Percentiles rank a stretch among this genome's conserved stretches.
Evolutionary conservation across 2,888 invertebrate species (phyloP).

Genomic region (Ditylenchus weischeri): DNA sequence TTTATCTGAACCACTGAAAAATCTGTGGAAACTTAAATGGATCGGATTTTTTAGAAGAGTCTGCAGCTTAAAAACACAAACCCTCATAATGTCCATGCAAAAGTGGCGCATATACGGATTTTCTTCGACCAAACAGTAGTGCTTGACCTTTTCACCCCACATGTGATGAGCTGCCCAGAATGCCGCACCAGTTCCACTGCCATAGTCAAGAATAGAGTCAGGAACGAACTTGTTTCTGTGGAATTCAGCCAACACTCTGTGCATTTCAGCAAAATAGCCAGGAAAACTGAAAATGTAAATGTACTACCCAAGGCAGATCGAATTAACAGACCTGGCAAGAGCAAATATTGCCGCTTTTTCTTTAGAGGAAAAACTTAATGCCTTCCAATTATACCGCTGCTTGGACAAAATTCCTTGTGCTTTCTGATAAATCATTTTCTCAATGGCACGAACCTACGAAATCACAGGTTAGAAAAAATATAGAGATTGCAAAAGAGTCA

Average conservation of each 20-base stretch:
- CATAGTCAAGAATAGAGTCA: conserved; percentile 79
- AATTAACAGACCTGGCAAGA: conserved; percentile 39
- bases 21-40: no score
- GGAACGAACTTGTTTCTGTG: conserved; percentile 71
- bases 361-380: conserved; percentile 42
- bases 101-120: conserved; percentile 79
- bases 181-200: conserved; percentile 81
- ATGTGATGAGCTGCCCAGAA: conserved; percentile 71
- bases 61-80: conserved; percentile 16
- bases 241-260: conserved; percentile 48
- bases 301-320: neutral
- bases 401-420: conserved; percentile 20
- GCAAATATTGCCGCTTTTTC: conserved; percentile 48
- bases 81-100: conserved; percentile 53
- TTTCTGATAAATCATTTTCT: conserved; percentile 40
- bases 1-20: no score
- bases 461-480: no score
- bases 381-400: conserved; percentile 51
- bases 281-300: conserved; percentile 37
- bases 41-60: no score
- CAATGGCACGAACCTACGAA: conserved; percentile 27
- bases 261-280: conserved; percentile 52
- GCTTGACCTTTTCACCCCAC: conserved; percentile 69
- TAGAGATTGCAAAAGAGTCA: no score
- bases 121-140: conserved; percentile 80